phyloP scores from a whole-genome alignment of 1,140 invertebrate species.

The Ceratoteleas bidentatus region DNA sequence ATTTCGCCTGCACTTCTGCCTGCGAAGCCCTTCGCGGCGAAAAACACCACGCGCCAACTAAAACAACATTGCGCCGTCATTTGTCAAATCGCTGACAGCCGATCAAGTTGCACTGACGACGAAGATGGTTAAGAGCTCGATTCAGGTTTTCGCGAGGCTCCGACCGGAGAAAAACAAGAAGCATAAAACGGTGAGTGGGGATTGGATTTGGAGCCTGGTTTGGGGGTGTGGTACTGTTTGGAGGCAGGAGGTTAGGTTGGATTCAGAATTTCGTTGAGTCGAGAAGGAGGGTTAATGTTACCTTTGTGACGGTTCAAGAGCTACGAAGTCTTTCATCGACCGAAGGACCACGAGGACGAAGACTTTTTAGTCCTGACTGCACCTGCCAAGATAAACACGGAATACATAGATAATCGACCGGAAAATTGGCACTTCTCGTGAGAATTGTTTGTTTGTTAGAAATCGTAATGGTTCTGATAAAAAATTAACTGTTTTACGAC shows the following conservation, averaged over 20 bases:
- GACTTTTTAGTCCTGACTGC: slow-evolving; percentile 66
- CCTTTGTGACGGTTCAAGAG: slow-evolving; percentile 50
- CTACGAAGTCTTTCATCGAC: slow-evolving; percentile 70
- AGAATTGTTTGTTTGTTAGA: slow-evolving; percentile 10
- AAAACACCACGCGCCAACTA: no score
- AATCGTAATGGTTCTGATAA: no score
- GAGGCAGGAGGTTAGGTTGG: no score
- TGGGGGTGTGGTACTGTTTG: no score
- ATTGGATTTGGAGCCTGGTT: slow-evolving; percentile 12
- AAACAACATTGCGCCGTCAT: neutral
- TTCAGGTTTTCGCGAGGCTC: slow-evolving; percentile 77
- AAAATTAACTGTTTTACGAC: neutral
- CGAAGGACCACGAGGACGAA: slow-evolving; percentile 66
- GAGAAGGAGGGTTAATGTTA: neutral
- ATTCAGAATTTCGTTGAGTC: neutral
- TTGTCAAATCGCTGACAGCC: slow-evolving; percentile 2
- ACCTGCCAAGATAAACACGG: slow-evolving; percentile 42
- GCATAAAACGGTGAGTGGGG: slow-evolving; percentile 37
- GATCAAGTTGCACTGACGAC: neutral
- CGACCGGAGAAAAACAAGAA: slow-evolving; percentile 72
- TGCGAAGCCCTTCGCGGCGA: no score
- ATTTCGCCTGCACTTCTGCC: no score
- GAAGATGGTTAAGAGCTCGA: slow-evolving; percentile 75
- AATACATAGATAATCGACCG: slow-evolving; percentile 68
- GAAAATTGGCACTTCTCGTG: slow-evolving; percentile 72